These are phyloP conservation scores for Melanotaenia boesemani DNA, from an alignment of 2,797 vertebrate genomes.

Conservation along the genomic window DNA sequence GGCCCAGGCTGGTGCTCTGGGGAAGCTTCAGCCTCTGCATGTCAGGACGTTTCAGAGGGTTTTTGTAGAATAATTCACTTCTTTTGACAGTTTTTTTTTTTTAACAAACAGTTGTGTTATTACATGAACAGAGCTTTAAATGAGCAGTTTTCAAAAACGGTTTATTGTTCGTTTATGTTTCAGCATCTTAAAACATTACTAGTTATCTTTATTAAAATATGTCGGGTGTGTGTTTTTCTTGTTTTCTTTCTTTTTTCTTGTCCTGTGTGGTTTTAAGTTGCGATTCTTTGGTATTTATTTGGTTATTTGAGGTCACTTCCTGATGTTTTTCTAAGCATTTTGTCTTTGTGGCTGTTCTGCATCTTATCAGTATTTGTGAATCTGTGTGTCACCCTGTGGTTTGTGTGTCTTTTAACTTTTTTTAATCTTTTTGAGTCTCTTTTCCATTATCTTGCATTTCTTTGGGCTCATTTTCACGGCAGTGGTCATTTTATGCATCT, in stretches of 20 bases:
- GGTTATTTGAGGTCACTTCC: background rate
- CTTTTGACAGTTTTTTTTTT: background rate
- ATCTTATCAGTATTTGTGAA: no score
- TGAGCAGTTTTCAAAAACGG: background rate
- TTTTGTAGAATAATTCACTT: no score
- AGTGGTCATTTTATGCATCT: background rate
- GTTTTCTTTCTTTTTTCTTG: background rate
- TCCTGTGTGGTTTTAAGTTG: rapidly evolving
- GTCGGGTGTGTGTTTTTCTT: background rate
- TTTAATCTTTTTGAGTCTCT: no score
- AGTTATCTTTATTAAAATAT: background rate
- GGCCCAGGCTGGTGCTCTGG: no score
- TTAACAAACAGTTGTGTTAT: background rate
- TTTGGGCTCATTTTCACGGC: no score
- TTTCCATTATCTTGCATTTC: background rate
- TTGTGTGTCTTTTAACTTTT: no score
- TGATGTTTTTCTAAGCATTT: background rate
- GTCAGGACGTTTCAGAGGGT: background rate
- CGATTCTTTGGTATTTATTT: background rate
- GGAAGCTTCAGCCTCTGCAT: background rate
- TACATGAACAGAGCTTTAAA: background rate
- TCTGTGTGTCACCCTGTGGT: no score
- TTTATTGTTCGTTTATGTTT: no score
- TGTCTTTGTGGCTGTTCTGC: no score
- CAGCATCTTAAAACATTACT: background rate